Conservation (phyloP, 1,140 invertebrate genomes). For the Musca vetustissima region DNA sequence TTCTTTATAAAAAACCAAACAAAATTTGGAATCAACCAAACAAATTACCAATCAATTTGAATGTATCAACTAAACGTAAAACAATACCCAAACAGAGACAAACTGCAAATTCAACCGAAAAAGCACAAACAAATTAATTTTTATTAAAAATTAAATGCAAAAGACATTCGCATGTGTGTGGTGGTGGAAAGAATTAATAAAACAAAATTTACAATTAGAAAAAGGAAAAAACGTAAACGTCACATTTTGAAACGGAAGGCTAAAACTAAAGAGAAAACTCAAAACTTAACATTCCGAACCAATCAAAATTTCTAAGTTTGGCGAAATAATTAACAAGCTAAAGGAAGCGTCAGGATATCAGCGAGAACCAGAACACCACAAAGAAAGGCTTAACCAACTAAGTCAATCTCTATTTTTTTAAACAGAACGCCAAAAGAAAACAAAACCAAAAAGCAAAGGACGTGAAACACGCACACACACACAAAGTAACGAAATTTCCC, state of each 20-base stretch:
- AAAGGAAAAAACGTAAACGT: conserved; percentile 48
- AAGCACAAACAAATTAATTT: conserved; percentile 28
- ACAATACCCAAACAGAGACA: conserved; percentile 18
- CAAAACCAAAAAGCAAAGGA: background rate
- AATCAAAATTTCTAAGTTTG: conserved; percentile 33
- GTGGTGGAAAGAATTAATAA: conserved; percentile 56
- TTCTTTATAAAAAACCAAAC: conserved; percentile 28
- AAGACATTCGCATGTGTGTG: conserved; percentile 56
- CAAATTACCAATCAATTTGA: conserved; percentile 24
- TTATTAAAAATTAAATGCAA: conserved; percentile 55
- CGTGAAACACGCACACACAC: conserved; percentile 18
- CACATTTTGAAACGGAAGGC: conserved; percentile 22
- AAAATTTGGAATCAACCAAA: conserved; percentile 21
- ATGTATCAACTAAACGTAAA: too few relatives aligned
- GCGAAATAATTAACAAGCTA: conserved; percentile 37
- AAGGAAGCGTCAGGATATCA: conserved; percentile 6
- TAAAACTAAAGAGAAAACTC: conserved; percentile 40
- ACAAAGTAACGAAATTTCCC: background rate
- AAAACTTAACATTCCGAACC: conserved; percentile 3
- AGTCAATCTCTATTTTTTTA: too few relatives aligned
- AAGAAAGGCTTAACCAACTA: too few relatives aligned
- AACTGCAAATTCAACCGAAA: conserved; percentile 21
- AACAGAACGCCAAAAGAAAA: conserved; percentile 3
- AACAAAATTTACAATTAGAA: conserved; percentile 56
- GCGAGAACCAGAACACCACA: conserved; percentile 1